These are phyloP conservation scores for Herpailurus yagouaroundi DNA, from an alignment of 2,113 vertebrate genomes.

Conservation along the genomic window DNA sequence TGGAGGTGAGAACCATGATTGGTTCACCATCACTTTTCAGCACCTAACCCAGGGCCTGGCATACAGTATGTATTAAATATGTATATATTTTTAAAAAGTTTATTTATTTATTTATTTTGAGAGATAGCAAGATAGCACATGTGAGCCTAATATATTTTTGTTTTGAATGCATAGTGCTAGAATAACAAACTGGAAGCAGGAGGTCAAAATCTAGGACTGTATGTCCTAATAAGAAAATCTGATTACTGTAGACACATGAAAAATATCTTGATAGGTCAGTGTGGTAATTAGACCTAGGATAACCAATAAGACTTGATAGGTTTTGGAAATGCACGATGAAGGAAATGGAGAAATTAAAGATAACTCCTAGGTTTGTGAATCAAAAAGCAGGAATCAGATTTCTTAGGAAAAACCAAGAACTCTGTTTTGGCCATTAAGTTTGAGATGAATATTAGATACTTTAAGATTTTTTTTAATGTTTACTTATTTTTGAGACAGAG, in stretches of 20 bases:
- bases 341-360: background rate
- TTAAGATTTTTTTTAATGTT: background rate
- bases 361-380: background rate
- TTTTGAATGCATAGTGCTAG: background rate
- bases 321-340: background rate
- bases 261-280: background rate
- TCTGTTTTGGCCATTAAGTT: background rate
- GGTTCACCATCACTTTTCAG: background rate
- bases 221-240: background rate
- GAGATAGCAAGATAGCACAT: no score
- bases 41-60: background rate
- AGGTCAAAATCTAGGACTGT: background rate
- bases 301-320: background rate
- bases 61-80: background rate
- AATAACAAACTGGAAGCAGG: background rate
- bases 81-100: background rate
- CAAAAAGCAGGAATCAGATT: background rate
- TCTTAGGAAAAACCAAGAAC: background rate
- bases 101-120: no score
- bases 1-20: background rate
- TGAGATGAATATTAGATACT: background rate
- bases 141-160: no score
- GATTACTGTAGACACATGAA: background rate
- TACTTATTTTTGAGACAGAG: no score
- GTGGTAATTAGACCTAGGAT: background rate